These are phyloP conservation scores for Sogatella furcifera DNA, from an alignment of 1,140 invertebrate species.

Conservation along the genomic window DNA sequence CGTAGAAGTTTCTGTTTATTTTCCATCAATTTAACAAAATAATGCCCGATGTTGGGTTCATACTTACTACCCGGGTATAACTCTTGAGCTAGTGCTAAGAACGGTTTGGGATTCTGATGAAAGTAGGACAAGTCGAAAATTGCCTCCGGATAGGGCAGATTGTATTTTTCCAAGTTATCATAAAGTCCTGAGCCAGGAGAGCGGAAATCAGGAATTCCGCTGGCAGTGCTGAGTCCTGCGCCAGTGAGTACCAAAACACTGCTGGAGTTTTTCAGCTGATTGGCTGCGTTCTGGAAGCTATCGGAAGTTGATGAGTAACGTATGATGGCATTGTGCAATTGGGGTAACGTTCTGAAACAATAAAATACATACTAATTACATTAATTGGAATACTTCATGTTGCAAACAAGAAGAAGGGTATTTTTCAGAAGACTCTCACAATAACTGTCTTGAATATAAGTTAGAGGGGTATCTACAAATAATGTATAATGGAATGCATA, in stretches of 20 bases:
- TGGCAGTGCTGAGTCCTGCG: slow-evolving; percentile 87
- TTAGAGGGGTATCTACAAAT: too few species aligned
- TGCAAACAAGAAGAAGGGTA: too few species aligned
- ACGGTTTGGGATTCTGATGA: slow-evolving; percentile 67
- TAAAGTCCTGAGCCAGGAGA: slow-evolving; percentile 85
- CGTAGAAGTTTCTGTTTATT: slow-evolving; percentile 67
- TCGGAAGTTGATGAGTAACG: too few species aligned
- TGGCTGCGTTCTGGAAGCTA: slow-evolving; percentile 13
- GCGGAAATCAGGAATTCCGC: slow-evolving; percentile 87
- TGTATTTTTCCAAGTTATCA: slow-evolving; percentile 81
- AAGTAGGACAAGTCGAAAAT: slow-evolving; percentile 87
- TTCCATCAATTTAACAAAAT: slow-evolving; percentile 66
- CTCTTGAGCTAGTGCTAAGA: slow-evolving; percentile 75
- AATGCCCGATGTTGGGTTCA: slow-evolving; percentile 70
- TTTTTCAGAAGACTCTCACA: too few species aligned
- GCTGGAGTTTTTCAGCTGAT: slow-evolving; percentile 39
- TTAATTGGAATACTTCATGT: too few species aligned
- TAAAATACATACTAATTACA: too few species aligned
- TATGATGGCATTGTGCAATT: too few species aligned
- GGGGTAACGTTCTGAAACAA: too few species aligned
- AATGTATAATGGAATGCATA: too few species aligned
- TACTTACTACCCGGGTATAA: slow-evolving; percentile 61
- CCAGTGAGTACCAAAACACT: slow-evolving; percentile 83
- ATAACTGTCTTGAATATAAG: too few species aligned
- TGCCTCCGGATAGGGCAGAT: slow-evolving; percentile 80